Percentiles rank a stretch among this genome's conserved stretches.
phyloP scores from a whole-genome alignment of 2,888 invertebrate genomes.

The Hyposoter didymator region DNA sequence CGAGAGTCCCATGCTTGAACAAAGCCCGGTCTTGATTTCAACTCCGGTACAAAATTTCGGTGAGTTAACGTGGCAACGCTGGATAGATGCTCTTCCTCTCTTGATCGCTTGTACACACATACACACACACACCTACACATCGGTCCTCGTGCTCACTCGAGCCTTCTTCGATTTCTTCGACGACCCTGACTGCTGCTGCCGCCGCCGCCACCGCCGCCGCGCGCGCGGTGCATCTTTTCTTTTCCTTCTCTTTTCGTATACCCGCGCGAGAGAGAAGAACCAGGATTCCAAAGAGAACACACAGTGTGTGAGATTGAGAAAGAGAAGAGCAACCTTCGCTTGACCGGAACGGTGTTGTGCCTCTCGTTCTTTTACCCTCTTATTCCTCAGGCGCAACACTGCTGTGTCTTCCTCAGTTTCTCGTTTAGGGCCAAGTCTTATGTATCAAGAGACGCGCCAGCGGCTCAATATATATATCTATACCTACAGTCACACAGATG shows the following conservation, averaged over 20 bases:
- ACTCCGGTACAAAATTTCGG: constrained; percentile 62
- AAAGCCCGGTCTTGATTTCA: constrained; percentile 54
- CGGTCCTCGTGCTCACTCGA: constrained; percentile 40
- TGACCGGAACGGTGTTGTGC: constrained; percentile 81
- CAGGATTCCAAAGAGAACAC: constrained; percentile 11
- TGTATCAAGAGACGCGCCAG: background rate
- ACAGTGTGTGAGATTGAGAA: constrained; percentile 42
- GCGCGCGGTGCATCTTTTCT: constrained; percentile 60
- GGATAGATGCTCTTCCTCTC: constrained; percentile 46
- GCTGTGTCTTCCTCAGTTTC: constrained; percentile 45
- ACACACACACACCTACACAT: constrained; percentile 4
- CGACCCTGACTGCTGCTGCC: constrained; percentile 21
- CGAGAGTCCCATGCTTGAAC: constrained; percentile 31
- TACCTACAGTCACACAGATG: background rate
- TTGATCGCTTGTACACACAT: constrained; percentile 24
- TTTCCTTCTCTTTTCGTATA: background rate
- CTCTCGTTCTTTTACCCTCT: constrained; percentile 73
- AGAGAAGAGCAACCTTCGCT: constrained; percentile 72
- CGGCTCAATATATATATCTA: background rate
- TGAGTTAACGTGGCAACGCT: constrained; percentile 66
- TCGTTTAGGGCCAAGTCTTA: constrained; percentile 4
- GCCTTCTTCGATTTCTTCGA: constrained; percentile 68
- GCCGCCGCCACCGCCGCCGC: background rate
- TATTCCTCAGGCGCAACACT: constrained; percentile 44
- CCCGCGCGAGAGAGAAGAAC: constrained; percentile 31